Percentiles rank a stretch among this genome's conserved stretches.
phyloP scores from a whole-genome alignment of 2,797 vertebrate genomes.

The Nothura maculosa region DNA sequence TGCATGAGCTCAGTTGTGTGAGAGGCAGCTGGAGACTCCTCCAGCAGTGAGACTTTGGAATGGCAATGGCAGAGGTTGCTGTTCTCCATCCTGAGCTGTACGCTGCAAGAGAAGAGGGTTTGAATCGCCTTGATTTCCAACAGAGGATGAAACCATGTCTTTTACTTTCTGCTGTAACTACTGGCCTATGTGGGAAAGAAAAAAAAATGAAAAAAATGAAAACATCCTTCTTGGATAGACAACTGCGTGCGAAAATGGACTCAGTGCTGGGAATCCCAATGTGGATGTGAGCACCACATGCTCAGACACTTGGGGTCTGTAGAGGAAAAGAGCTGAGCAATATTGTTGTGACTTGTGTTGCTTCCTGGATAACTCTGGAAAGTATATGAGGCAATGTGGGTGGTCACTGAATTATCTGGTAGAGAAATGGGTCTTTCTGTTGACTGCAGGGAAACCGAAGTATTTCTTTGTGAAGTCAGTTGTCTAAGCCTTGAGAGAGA shows the following conservation, averaged over 20 bases:
- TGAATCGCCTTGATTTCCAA: neutral
- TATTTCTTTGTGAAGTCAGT: neutral
- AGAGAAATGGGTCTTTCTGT: neutral
- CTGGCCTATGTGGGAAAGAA: neutral
- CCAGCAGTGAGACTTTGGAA: neutral
- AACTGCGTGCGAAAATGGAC: neutral
- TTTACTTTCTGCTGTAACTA: neutral
- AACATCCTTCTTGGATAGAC: neutral
- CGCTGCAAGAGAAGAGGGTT: neutral
- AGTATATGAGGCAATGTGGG: neutral
- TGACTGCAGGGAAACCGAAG: neutral
- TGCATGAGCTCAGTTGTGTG: neutral
- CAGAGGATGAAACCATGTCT: neutral
- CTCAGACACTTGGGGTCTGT: neutral
- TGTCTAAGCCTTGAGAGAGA: neutral
- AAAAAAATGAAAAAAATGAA: neutral
- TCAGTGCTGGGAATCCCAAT: neutral
- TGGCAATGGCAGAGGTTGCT: neutral
- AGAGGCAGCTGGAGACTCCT: neutral
- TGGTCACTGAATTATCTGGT: neutral
- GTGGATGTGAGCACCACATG: rapidly evolving
- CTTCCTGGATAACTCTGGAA: neutral
- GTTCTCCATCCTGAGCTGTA: neutral
- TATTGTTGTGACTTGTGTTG: neutral
- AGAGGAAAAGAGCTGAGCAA: neutral